Conservation (phyloP, 2,113 vertebrate genomes). For the Carassius carassius region DNA sequence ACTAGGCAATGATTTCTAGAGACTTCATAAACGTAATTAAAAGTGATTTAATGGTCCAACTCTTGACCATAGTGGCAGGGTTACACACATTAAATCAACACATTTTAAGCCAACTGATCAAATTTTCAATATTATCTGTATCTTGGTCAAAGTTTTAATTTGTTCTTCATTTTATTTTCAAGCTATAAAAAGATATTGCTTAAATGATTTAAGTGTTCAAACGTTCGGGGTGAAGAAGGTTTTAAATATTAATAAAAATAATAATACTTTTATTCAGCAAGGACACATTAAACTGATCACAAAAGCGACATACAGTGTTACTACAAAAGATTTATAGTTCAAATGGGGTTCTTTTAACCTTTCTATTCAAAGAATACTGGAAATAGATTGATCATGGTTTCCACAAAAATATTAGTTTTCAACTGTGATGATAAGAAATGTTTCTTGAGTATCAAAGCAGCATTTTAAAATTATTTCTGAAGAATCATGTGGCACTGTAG, state of each 20-base stretch:
- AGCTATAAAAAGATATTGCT: background rate
- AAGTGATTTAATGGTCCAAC: constrained; percentile 18
- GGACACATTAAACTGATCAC: background rate
- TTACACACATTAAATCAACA: background rate
- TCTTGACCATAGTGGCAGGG: background rate
- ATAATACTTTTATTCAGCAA: background rate
- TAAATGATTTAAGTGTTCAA: background rate
- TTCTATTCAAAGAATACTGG: too few species aligned
- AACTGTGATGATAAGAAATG: background rate
- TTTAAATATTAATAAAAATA: too few species aligned
- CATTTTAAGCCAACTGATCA: background rate
- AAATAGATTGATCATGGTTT: background rate
- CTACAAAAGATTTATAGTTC: background rate
- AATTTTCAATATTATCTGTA: background rate
- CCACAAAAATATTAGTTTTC: background rate
- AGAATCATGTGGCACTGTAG: too few species aligned
- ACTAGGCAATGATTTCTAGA: background rate
- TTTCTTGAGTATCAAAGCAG: background rate
- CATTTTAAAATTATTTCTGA: background rate
- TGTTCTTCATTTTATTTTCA: too few species aligned
- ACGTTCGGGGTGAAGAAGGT: background rate
- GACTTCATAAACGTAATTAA: constrained; percentile 24
- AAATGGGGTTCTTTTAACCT: too few species aligned
- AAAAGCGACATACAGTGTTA: background rate
- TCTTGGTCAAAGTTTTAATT: too few species aligned